Evolutionary conservation across 2,888 invertebrate species (phyloP), one percentile per base, ranked within the genome.

Genomic region (Morinoia aosen): DNA sequence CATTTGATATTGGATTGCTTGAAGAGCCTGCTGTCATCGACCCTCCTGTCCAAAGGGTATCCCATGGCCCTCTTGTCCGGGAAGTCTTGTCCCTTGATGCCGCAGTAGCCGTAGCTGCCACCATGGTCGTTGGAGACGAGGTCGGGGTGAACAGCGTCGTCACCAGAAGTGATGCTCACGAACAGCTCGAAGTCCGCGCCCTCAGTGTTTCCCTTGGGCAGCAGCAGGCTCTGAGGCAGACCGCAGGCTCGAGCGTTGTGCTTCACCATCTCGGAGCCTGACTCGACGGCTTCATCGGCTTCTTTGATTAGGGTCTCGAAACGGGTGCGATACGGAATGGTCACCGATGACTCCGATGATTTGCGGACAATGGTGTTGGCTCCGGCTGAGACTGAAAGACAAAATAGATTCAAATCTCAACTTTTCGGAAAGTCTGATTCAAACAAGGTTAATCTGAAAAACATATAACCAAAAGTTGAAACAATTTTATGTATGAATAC

Each of bases 61-160:
- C 99, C 99, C 99, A 99, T 99, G 12, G 98, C 97, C 95, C 98
- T 98, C 97, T 99, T 99, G 0, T 33, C n/a, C n/a, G 88, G 88
- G n/a, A 19, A 88, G 16, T 88, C 39, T 39, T 88, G 88, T 16
- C 88, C 88, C 88, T 88, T n/a, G n/a, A n/a, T n/a, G n/a, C n/a
- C n/a, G n/a, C n/a, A n/a, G n/a, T n/a, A n/a, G n/a, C n/a, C n/a
- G n/a, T n/a, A n/a, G n/a, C n/a, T n/a, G n/a, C n/a, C n/a, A n/a
- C n/a, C n/a, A n/a, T n/a, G n/a, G n/a, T 96, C 96, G 61, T 96
- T 96, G 25, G 95, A 96, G 40, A 95, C 96, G 88, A 93, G n/a
- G 95, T 96, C 95, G 64, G 76, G 64, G 19, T 96, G 95, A 16
- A 88, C 95, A 76, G 58, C 96, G 57, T 97, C 97, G n/a, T n/a